Percentiles rank a stretch among this genome's conserved stretches.
Evolutionary conservation across 2,113 vertebrate genomes (phyloP).

Genomic region (Heterochromis multidens): DNA sequence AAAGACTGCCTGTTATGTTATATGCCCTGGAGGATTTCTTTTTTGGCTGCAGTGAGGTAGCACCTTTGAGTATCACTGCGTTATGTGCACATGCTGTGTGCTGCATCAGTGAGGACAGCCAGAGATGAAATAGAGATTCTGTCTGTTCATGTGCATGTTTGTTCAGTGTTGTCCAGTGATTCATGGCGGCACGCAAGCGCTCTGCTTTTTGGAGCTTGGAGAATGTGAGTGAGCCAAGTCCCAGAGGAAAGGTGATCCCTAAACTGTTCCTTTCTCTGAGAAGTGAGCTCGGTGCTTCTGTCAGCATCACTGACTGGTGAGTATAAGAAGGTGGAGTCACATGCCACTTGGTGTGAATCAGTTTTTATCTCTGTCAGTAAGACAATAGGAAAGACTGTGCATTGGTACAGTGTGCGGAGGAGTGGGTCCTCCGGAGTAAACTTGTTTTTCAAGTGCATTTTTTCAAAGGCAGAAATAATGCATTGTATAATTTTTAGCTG

Average conservation of each 20-base stretch:
- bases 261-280: constrained; percentile 7
- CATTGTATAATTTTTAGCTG: neutral
- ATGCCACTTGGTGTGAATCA: constrained; percentile 16
- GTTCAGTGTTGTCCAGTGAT: neutral
- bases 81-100: neutral
- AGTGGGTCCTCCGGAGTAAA: neutral
- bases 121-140: neutral
- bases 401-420: neutral
- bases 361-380: constrained; percentile 3
- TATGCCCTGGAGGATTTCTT: constrained; percentile 19
- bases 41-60: constrained; percentile 18
- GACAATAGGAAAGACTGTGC: neutral
- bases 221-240: constrained; percentile 26
- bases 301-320: constrained; percentile 4
- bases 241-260: constrained; percentile 20
- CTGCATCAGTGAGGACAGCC: neutral
- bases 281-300: constrained; percentile 3
- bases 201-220: constrained; percentile 13
- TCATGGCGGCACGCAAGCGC: neutral
- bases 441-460: neutral
- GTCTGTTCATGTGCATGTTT: constrained; percentile 12
- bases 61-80: neutral
- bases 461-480: neutral
- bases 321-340: constrained; percentile 22
- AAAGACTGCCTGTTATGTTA: constrained; percentile 4